These are phyloP conservation scores for Crocuta crocuta DNA, from an alignment of 2,113 vertebrate species.

Conservation along the genomic window DNA sequence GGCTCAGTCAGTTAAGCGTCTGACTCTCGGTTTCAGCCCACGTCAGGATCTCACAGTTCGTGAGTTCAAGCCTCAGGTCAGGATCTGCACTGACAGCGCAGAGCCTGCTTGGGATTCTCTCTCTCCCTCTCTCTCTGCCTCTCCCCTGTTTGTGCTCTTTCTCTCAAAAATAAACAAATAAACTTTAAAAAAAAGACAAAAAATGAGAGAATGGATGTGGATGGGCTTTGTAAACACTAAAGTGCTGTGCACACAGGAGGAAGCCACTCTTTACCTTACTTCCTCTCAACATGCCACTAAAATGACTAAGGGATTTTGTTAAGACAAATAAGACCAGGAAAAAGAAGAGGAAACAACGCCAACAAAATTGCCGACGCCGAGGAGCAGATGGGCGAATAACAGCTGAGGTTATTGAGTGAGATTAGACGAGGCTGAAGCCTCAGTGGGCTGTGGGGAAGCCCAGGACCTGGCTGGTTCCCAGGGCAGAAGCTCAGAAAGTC, in stretches of 20 bases:
- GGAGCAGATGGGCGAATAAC: neutral
- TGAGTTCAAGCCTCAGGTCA: no score
- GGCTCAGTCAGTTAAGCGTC: no score
- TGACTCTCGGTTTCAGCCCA: no score
- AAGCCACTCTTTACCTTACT: neutral
- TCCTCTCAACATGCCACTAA: neutral
- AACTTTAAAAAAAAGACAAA: no score
- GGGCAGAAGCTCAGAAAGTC: neutral
- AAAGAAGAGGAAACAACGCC: neutral
- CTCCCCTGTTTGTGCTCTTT: no score
- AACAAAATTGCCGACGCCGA: neutral
- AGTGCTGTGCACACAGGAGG: neutral
- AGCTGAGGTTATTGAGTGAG: neutral
- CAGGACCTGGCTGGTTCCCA: neutral
- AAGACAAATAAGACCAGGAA: neutral
- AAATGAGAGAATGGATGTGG: neutral
- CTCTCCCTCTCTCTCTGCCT: no score
- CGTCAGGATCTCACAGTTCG: no score
- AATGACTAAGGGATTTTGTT: neutral
- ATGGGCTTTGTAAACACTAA: neutral
- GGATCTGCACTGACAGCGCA: no score
- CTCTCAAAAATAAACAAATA: no score
- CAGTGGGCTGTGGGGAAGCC: neutral
- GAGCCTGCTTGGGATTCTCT: no score
- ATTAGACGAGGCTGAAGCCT: neutral